phyloP scores from a whole-genome alignment of 1,140 invertebrate species.

The Caenorhabditis briggsae region DNA sequence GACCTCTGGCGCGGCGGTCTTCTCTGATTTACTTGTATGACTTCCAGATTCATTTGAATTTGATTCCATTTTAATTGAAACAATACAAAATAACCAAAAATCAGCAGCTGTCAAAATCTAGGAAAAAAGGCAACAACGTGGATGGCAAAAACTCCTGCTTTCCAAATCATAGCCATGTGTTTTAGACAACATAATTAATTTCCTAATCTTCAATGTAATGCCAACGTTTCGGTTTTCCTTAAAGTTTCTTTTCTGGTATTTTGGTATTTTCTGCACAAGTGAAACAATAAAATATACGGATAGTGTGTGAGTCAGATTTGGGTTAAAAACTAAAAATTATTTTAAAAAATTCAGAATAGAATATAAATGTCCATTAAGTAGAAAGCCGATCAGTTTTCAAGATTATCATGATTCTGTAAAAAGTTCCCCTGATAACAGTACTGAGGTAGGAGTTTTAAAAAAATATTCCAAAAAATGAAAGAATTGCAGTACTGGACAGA shows the following conservation, averaged over 20 bases:
- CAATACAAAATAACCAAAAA: no score
- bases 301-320: not conserved
- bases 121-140: no score
- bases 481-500: conserved; percentile 1
- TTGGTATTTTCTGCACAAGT: conserved; percentile 33
- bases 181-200: not conserved
- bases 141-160: no score
- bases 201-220: conserved; percentile 1
- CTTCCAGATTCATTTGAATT: not conserved
- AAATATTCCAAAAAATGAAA: not conserved
- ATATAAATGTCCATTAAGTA: conserved; percentile 11
- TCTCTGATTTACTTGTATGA: not conserved
- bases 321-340: not conserved
- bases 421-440: not conserved
- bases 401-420: not conserved
- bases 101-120: no score
- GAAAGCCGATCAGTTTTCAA: not conserved
- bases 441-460: not conserved
- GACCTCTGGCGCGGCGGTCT: not conserved
- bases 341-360: not conserved
- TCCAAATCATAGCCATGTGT: no score
- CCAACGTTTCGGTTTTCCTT: not conserved
- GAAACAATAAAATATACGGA: conserved; percentile 19
- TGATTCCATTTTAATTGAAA: not conserved
- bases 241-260: not conserved